Base-by-base conservation (phyloP, 1,140 invertebrate genomes). In the Harlomillsia oculata region DNA sequence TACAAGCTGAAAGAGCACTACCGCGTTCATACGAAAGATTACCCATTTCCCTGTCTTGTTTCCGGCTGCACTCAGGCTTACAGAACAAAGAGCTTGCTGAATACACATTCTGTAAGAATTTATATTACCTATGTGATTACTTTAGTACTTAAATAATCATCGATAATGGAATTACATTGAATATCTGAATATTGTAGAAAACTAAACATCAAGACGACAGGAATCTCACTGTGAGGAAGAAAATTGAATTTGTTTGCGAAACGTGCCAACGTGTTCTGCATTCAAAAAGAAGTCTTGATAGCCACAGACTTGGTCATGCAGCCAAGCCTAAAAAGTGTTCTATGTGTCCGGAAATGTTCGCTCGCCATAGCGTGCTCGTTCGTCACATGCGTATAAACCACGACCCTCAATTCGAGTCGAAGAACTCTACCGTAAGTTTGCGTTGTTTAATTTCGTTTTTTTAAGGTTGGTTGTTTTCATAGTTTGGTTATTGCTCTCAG, bases 11-110 rank as follows among this genome's bases (percentile, higher is more conserved):
- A 74, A 49, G 75, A 77, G 2, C 77, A 79, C 55, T 58, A 23
- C 14, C 36, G 43, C 3, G 75, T 72, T 2, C 80, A 83, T 64
- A 74, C 68, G 8, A 74, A 77, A 44, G 63, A 70, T 14, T 78
- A 76, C 63, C 78, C 81, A 5, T 84, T 80, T 67, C 77, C 76
- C 68, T 91, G 87, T 65, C 80, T 80, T 3, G 71, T 84, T 14
- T 94, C 90, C 70, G 79, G n/a, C n/a, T n/a, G n/a, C n/a, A n/a
- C 84, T 67, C 85, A 91, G 69, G 78, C 81, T 21, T 91, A 90
- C 70, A 70, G 77, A 30, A 77, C 78, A 6, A 77, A 74, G 40
- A 75, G 77, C 16, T 74, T 77, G 0, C 67, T 82, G 14, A 67
- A 75, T 51, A 63, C 78, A 49, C 54, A 60, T 56, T 53, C 62